Evolutionary conservation across 2,888 invertebrate species (phyloP).

Genomic region (Nemapogon koenigi): DNA sequence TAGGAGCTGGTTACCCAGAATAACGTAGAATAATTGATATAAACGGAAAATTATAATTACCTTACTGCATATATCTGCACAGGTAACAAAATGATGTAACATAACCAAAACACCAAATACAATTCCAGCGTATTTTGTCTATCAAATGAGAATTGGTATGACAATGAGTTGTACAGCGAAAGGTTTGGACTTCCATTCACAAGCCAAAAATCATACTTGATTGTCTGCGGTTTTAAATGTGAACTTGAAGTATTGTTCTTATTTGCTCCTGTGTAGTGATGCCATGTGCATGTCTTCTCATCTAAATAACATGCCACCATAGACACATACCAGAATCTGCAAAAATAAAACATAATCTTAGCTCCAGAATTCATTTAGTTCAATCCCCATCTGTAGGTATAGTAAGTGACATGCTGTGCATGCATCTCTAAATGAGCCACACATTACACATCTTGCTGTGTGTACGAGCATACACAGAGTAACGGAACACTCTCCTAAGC

Average conservation of each 20-base stretch:
- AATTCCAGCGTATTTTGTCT: slow-evolving; percentile 91
- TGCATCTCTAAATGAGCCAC: too few relatives aligned
- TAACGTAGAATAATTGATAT: slow-evolving; percentile 15
- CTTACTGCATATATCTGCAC: slow-evolving; percentile 90
- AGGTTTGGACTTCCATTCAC: slow-evolving; percentile 95
- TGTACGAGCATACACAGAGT: too few relatives aligned
- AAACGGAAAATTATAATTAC: slow-evolving; percentile 25
- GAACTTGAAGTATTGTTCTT: slow-evolving; percentile 34
- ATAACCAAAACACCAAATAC: slow-evolving; percentile 86
- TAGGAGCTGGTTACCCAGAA: neutral
- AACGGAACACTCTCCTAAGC: too few relatives aligned
- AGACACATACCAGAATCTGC: slow-evolving; percentile 95
- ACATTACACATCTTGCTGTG: too few relatives aligned
- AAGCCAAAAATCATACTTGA: slow-evolving; percentile 89
- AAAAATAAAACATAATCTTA: slow-evolving; percentile 17
- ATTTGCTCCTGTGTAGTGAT: slow-evolving; percentile 65
- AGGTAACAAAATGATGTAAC: slow-evolving; percentile 85
- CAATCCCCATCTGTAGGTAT: too few relatives aligned
- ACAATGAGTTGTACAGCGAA: slow-evolving; percentile 84
- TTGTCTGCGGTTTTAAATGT: slow-evolving; percentile 41
- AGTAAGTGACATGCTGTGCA: too few relatives aligned
- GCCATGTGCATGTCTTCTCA: slow-evolving; percentile 82
- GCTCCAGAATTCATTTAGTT: neutral
- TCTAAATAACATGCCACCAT: slow-evolving; percentile 91
- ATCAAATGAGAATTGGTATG: slow-evolving; percentile 97